Conservation (phyloP, 2,888 invertebrate species). For the Perizoma affinitatum region DNA sequence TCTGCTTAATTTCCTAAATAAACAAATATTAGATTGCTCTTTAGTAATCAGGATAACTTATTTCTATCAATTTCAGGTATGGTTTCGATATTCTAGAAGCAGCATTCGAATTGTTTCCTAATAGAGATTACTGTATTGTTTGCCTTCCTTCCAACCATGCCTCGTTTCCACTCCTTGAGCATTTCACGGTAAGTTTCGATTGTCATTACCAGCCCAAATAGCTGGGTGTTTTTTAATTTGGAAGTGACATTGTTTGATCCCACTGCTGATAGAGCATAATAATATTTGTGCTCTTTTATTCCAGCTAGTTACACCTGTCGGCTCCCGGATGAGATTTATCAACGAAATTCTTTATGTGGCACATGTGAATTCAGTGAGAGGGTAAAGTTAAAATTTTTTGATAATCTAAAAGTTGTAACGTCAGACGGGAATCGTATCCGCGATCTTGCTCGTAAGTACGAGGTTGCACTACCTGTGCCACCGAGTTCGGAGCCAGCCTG, state of each 20-base stretch:
- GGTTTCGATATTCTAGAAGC: slow-evolving; percentile 84
- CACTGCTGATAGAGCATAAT: not conserved
- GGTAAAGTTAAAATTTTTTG: slow-evolving; percentile 50
- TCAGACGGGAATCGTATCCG: too few relatives aligned
- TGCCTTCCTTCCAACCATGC: slow-evolving; percentile 80
- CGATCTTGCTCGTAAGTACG: too few relatives aligned
- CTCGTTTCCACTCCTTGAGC: slow-evolving; percentile 81
- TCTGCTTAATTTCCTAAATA: too few relatives aligned
- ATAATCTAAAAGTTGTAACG: too few relatives aligned
- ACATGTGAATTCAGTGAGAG: slow-evolving; percentile 72
- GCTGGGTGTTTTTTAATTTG: too few relatives aligned
- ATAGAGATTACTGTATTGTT: slow-evolving; percentile 85
- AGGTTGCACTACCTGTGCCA: too few relatives aligned
- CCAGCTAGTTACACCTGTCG: slow-evolving; percentile 68
- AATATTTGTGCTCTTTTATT: slow-evolving; percentile 39
- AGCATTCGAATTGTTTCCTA: slow-evolving; percentile 85
- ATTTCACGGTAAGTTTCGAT: slow-evolving; percentile 77
- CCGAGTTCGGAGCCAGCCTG: too few relatives aligned
- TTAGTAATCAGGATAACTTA: too few relatives aligned
- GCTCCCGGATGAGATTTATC: slow-evolving; percentile 56
- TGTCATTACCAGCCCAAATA: too few relatives aligned
- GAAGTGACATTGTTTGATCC: not conserved
- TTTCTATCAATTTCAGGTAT: slow-evolving; percentile 48
- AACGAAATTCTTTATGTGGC: slow-evolving; percentile 69
- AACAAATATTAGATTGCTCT: too few relatives aligned